Base-by-base conservation (phyloP, 2,888 invertebrate species). In the Vannuccia rotundouncinata region DNA sequence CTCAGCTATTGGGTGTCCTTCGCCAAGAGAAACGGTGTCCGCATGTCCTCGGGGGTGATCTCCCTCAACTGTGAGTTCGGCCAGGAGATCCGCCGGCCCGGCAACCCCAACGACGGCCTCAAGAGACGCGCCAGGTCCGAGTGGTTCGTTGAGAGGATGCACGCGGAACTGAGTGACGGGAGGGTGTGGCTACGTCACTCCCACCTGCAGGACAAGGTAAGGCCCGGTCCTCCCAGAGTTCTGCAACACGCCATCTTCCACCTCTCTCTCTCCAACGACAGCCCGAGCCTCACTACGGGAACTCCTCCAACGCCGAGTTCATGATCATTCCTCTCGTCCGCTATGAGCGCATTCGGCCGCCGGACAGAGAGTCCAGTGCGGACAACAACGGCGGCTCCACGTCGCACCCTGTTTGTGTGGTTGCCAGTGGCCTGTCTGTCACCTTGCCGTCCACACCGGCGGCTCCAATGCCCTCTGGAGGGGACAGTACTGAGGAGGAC, bases 121-220 rank as follows among this genome's bases (percentile, higher is more conserved):
- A 91, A 92, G 82, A 93, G 95, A 66, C 83, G 96, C 10, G 93
- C 95, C 0, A 91, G 93, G 75, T 93, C 95, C 0, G 92, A 92
- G 85, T 96, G 96, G 96, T 92, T 93, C 29, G 93, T 95, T 0
- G 91, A 93, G 5, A 95, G 95, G 86, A 93, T 96, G 92, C 95
- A 94, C 87, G 95, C 95, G 84, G 95, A 96, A 85, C 90, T 98
- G 2, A 84, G 83, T 1, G 83, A 84, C 29, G 84, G 85, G 17
- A 94, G 94, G 75, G 84, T 85, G 1, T 86, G 85, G 85, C 83
- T 87, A 79, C 85, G 86, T 17, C 66, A 66, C 22, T 66, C 66
- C 2, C 66, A 13, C 10, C 66, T 22, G 66, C 22, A 13, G 66
- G 66, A 66, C 66, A 5, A 22, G 66, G 66, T 66, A 27, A 22